phyloP scores from a whole-genome alignment of 2,113 vertebrate species.

The Conger conger region DNA sequence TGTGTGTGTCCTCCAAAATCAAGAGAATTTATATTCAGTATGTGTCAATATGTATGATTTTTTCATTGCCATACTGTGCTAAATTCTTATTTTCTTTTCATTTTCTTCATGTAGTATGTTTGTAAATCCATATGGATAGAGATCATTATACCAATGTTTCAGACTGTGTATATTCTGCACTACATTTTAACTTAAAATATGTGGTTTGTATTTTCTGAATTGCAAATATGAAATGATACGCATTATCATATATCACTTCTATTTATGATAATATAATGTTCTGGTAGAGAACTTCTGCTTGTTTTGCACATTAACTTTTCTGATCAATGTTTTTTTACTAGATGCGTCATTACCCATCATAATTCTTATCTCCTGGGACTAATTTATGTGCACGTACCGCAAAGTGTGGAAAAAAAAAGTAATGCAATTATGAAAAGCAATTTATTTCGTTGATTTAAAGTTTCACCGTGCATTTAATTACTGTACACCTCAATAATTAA shows the following conservation, averaged over 20 bases:
- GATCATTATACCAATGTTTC: no score
- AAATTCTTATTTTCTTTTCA: no score
- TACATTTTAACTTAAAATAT: background rate
- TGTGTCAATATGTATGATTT: no score
- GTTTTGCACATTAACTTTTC: background rate
- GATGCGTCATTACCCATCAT: background rate
- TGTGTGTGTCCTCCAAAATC: background rate
- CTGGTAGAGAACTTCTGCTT: background rate
- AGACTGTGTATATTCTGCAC: background rate
- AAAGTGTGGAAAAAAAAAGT: constrained; percentile 10
- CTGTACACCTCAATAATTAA: constrained; percentile 54
- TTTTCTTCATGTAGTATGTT: no score
- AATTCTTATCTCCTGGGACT: background rate
- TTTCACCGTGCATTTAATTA: constrained; percentile 68
- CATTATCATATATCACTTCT: background rate
- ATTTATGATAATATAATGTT: background rate
- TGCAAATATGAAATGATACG: background rate
- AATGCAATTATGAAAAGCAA: constrained; percentile 66
- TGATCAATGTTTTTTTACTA: background rate
- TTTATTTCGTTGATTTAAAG: constrained; percentile 72
- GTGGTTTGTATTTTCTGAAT: background rate
- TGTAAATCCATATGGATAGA: no score
- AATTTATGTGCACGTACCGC: background rate
- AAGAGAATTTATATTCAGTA: no score
- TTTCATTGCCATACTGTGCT: no score